A percentile compares a stretch with the other conserved stretches of the same genome.
Conservation (phyloP, 2,113 vertebrate species). For the Neotoma lepida region DNA sequence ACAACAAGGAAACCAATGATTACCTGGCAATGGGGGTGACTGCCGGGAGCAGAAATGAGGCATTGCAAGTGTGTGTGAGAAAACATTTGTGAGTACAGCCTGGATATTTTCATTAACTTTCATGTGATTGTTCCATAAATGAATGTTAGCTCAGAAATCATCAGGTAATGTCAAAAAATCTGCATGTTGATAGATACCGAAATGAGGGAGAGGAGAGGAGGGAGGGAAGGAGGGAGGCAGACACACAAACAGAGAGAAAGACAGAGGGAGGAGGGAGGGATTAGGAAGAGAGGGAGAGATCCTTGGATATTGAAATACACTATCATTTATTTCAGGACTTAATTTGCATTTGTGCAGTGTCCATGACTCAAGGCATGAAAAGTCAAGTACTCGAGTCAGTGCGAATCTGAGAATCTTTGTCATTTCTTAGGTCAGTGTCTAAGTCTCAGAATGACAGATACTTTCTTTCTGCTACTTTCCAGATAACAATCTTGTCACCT, state of each 20-base stretch:
- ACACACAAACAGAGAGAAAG: too few relatives aligned
- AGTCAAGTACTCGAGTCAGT: not conserved
- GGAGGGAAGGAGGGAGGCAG: not conserved
- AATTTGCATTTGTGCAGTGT: not conserved
- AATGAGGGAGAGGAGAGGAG: not conserved
- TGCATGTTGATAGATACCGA: not conserved
- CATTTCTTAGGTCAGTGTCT: not conserved
- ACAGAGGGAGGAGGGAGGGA: not conserved
- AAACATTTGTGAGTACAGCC: not conserved
- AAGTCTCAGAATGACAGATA: not conserved
- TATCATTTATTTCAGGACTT: not conserved
- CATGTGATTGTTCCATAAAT: not conserved
- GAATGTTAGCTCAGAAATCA: not conserved
- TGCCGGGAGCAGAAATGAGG: not conserved
- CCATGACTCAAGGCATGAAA: not conserved
- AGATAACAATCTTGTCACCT: not conserved
- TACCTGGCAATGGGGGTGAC: not conserved
- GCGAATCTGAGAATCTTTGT: not conserved
- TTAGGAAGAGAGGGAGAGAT: not conserved
- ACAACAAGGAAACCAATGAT: not conserved
- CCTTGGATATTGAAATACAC: not conserved
- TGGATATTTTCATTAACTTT: not conserved
- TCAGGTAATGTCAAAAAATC: not conserved
- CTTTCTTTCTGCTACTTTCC: not conserved
- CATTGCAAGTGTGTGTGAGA: not conserved